Base-by-base conservation (phyloP, 2,113 vertebrate species). In the Ailuropoda melanoleuca region DNA sequence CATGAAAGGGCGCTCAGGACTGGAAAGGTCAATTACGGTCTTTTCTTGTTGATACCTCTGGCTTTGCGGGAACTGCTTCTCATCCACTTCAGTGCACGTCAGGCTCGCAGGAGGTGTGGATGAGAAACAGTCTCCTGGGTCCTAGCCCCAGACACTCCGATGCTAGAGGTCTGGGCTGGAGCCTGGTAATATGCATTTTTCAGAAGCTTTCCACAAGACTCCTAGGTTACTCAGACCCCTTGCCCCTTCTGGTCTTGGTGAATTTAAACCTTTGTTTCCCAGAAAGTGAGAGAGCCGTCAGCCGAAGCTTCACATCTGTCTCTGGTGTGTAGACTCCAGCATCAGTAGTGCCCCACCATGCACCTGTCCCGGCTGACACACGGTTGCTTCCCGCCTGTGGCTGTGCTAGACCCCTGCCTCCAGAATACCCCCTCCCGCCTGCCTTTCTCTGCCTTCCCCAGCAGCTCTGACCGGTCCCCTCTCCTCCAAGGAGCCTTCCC, bases 231-330 rank as follows among this genome's bases (percentile, higher is more conserved):
- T 48, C 72, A 8, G 78, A 53, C 12, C 68, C 37, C 26, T 84
- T 74, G 31, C 46, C 8, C 17, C 9, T 70, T 58, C 29, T 23
- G 31, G 77, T 64, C 64, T 23, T 4, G 55, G 60, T 26, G 75
- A 55, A 60, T 95, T 56, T 90, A 85, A 64, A 60, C 26, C 72
- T 82, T 88, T 58, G 43, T 82, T 37, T 82, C 39, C 46, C 58
- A 60, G 77, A n/a, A 46, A 21, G 48, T 72, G 29, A 43, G 68
- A 43, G 18, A 85, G 78, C 48, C 3, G 21, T 34, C 24, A 43
- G 43, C 43, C 43, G 43, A 43, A 43, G 43, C 43, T 43, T 43
- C 43, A 4, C 43, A 43, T 6, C 43, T 43, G 43, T 43, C 43
- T 43, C 29, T 78, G 86, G n/a, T 15, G 43, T 46, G 23, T 9